Evolutionary conservation across 1,140 invertebrate genomes (phyloP).

Genomic region (Caenorhabditis brenneri): DNA sequence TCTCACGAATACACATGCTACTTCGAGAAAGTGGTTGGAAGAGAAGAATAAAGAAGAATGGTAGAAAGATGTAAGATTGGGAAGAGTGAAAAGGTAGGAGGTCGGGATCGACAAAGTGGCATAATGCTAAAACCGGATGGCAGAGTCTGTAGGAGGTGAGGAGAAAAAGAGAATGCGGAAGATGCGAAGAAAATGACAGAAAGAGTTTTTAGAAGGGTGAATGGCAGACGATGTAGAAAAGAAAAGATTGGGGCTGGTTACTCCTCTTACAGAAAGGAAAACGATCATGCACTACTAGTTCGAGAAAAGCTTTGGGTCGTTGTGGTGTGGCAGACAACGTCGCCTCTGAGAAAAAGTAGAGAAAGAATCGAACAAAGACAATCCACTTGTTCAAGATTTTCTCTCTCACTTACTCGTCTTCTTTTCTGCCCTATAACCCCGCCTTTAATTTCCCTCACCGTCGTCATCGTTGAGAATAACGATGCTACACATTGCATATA

Average conservation of each 20-base stretch:
- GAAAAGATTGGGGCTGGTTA: conserved; percentile 13
- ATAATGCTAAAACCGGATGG: conserved; percentile 27
- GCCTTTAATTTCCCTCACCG: background rate
- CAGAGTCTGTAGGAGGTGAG: background rate
- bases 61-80: background rate
- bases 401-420: background rate
- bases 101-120: conserved; percentile 32
- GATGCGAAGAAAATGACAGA: background rate
- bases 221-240: background rate
- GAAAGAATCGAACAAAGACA: conserved; percentile 42
- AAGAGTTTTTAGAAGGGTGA: background rate
- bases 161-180: background rate
- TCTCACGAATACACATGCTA: background rate
- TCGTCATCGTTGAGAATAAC: conserved; percentile 23
- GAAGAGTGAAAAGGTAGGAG: background rate
- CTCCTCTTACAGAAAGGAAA: background rate
- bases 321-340: background rate
- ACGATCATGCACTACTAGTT: conserved; percentile 36
- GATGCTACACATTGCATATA: conserved; percentile 16
- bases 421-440: conserved; percentile 35
- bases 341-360: background rate
- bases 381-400: conserved; percentile 42
- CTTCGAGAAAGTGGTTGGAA: background rate
- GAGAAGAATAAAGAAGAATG: background rate
- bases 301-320: conserved; percentile 34